phyloP scores from a whole-genome alignment of 1,140 invertebrate species.

The Asbolus verrucosus region DNA sequence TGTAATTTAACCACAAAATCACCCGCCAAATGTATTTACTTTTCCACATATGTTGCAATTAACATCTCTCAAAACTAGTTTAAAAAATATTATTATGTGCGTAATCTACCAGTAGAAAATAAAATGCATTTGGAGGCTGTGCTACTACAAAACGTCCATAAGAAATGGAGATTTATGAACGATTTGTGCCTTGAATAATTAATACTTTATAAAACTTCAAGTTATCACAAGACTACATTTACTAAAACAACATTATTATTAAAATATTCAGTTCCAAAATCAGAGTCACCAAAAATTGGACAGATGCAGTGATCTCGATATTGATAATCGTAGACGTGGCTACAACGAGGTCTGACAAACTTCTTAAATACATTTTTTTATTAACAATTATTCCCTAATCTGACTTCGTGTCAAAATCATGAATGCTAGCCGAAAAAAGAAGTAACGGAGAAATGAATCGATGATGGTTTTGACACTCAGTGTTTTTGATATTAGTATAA shows the following conservation, averaged over 20 bases:
- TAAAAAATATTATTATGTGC: slow-evolving; percentile 14
- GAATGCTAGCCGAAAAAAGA: neutral
- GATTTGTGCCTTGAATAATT: slow-evolving; percentile 7
- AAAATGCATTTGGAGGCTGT: slow-evolving; percentile 11
- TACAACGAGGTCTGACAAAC: slow-evolving; percentile 44
- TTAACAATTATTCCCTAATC: slow-evolving; percentile 32
- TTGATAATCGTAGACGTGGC: slow-evolving; percentile 41
- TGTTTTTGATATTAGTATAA: slow-evolving; percentile 35
- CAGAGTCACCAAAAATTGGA: slow-evolving; percentile 39
- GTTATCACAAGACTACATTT: slow-evolving; percentile 58
- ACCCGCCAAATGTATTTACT: neutral
- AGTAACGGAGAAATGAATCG: slow-evolving; percentile 9
- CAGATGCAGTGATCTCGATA: slow-evolving; percentile 41
- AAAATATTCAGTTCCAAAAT: slow-evolving; percentile 49
- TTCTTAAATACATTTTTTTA: slow-evolving; percentile 31
- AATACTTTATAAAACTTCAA: slow-evolving; percentile 51
- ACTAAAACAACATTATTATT: slow-evolving; percentile 52
- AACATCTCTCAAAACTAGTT: slow-evolving; percentile 45
- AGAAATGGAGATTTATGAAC: slow-evolving; percentile 17
- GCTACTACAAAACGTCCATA: slow-evolving; percentile 16
- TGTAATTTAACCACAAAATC: slow-evolving; percentile 4
- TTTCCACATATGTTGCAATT: slow-evolving; percentile 34
- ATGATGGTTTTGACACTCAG: slow-evolving; percentile 22
- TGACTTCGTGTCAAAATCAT: slow-evolving; percentile 35
- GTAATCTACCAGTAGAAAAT: slow-evolving; percentile 20